A percentile compares a stretch with the other conserved stretches of the same genome.
Evolutionary conservation across 2,888 invertebrate genomes (phyloP).

Genomic region (Philereme transversata): DNA sequence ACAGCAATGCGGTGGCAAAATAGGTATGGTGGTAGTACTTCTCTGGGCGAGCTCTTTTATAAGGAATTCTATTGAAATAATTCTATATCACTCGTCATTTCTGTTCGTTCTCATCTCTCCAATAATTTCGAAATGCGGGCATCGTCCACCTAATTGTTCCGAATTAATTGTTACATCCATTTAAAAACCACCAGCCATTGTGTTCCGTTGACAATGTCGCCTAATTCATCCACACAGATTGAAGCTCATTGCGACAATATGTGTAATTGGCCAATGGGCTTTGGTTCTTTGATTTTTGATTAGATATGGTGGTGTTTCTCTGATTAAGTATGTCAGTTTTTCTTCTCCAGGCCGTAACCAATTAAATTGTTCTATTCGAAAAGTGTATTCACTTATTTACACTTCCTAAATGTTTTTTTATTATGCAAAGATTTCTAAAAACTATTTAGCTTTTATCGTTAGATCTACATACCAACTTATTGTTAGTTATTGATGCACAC

Average conservation of each 20-base stretch:
- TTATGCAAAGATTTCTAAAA: too few species aligned
- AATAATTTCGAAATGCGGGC: constrained; percentile 77
- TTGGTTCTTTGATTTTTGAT: constrained; percentile 26
- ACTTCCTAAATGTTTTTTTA: too few species aligned
- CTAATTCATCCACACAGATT: constrained; percentile 69
- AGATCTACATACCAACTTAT: constrained; percentile 4
- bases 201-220: constrained; percentile 71
- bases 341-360: too few species aligned
- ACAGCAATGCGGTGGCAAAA: too few species aligned
- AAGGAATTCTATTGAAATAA: not conserved
- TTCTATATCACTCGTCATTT: constrained; percentile 23
- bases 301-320: constrained; percentile 22
- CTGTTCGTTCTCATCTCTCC: constrained; percentile 48
- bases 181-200: constrained; percentile 81
- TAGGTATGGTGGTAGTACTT: too few species aligned
- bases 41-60: too few species aligned
- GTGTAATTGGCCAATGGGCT: constrained; percentile 67
- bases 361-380: too few species aligned
- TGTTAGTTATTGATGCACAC: constrained; percentile 22
- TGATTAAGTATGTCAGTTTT: not conserved
- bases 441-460: too few species aligned
- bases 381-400: too few species aligned
- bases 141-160: constrained; percentile 78
- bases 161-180: constrained; percentile 84
- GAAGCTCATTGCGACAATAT: constrained; percentile 66